Evolutionary conservation across 1,140 invertebrate genomes (phyloP), one percentile per base, ranked within the genome.

Genomic region (Heliconius nattereri): DNA sequence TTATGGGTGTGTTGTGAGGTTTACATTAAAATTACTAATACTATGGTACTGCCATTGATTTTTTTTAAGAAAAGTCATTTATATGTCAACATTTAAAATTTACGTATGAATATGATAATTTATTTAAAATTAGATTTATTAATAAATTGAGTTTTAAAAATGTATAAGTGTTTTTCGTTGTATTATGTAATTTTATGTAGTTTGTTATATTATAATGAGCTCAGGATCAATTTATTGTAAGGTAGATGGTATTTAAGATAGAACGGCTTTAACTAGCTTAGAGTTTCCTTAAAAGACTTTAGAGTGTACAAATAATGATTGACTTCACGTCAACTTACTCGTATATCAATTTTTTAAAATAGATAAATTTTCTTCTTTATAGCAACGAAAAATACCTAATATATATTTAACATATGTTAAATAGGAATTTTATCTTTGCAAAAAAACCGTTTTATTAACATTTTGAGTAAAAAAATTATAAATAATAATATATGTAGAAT

Each of bases 221-320:
- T 80, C 81, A 80, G 82, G 82, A 83, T 77, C 82, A 81, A 83
- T 83, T 83, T 76, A 72, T 72, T 77, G 66, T 85, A 85, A 83
- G 81, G 77, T 85, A 83, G 78, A 82, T 79, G 37, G 70, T 74
- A 54, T 54, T 76, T 92, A 92, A 92, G 85, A 90, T 92, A 92
- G 91, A 88, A 92, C 78, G 90, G 92, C 92, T 93, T 93, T 93
- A 93, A 93, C 81, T 94, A 94, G 91, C 88, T 92, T 94, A 94
- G 91, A 85, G 81, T 90, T 89, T 90, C 83, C 87, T 86, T 90
- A 86, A 87, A 93, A 92, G 90, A 92, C 90, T 89, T 88, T 92
- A 92, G 91, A 91, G 85, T 90, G 90, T 93, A 92, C 90, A 84
- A 84, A 84, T 80, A 84, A 84, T 82, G 75, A 78, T 54, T 66